These are phyloP conservation scores for Rhingia rostrata DNA, from an alignment of 2,888 invertebrate genomes.

Conservation along the genomic window DNA sequence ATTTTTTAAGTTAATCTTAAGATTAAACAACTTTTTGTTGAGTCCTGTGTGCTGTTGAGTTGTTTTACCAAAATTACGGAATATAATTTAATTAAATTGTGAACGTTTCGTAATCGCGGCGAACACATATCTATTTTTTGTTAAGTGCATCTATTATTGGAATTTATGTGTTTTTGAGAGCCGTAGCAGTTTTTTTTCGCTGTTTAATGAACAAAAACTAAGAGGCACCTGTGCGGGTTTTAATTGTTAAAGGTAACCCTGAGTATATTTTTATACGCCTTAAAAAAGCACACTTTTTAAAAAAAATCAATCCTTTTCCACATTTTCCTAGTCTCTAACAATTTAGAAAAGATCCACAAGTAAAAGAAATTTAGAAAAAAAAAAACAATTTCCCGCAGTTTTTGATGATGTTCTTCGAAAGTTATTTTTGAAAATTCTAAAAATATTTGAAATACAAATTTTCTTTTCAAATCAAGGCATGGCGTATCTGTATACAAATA, in stretches of 20 bases:
- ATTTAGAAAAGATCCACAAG: slow-evolving; percentile 12
- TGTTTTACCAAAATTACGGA: slow-evolving; percentile 12
- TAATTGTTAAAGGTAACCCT: slow-evolving; percentile 51
- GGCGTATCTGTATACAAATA: slow-evolving; percentile 46
- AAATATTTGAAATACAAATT: slow-evolving; percentile 71
- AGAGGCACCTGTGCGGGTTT: slow-evolving; percentile 53
- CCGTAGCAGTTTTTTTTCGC: slow-evolving; percentile 25
- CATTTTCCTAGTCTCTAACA: slow-evolving; percentile 7
- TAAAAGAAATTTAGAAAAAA: neutral
- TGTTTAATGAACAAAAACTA: neutral
- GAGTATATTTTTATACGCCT: neutral
- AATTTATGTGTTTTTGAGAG: slow-evolving; percentile 57
- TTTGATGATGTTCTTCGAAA: slow-evolving; percentile 65
- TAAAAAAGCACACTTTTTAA: neutral
- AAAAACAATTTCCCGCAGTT: slow-evolving; percentile 31
- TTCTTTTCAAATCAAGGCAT: slow-evolving; percentile 49
- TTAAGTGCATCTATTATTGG: slow-evolving; percentile 65
- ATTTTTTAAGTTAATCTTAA: slow-evolving; percentile 44
- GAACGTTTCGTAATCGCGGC: slow-evolving; percentile 66
- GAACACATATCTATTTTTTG: slow-evolving; percentile 31
- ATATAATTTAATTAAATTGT: slow-evolving; percentile 55
- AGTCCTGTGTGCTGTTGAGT: slow-evolving; percentile 15
- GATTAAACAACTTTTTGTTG: slow-evolving; percentile 35
- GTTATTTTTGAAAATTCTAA: slow-evolving; percentile 72
- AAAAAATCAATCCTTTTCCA: slow-evolving; percentile 21